phyloP scores from a whole-genome alignment of 2,888 invertebrate species.

The Parnassius smintheus region DNA sequence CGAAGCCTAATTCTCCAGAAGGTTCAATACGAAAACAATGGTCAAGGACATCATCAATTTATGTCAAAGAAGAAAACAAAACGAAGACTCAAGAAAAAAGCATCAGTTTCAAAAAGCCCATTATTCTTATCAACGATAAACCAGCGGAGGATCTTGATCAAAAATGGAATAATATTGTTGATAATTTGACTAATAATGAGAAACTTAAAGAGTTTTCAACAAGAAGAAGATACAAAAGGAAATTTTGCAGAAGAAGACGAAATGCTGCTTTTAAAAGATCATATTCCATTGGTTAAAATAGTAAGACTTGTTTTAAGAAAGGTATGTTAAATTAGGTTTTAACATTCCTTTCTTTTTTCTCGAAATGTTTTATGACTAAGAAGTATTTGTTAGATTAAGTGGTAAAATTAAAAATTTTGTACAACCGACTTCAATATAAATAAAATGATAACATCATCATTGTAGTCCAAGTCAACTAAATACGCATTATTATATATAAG shows the following conservation, averaged over 20 bases:
- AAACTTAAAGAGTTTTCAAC: constrained; percentile 58
- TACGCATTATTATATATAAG: too few species aligned
- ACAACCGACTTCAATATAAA: too few species aligned
- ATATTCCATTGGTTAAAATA: constrained; percentile 60
- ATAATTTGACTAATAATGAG: constrained; percentile 53
- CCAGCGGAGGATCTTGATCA: constrained; percentile 68
- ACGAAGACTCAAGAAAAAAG: constrained; percentile 39
- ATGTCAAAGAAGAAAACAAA: constrained; percentile 47
- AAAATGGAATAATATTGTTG: constrained; percentile 59
- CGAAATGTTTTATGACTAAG: too few species aligned
- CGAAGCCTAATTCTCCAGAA: constrained; percentile 49
- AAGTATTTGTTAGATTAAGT: too few species aligned
- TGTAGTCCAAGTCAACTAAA: too few species aligned
- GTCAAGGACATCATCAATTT: constrained; percentile 47
- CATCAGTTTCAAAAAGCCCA: constrained; percentile 51
- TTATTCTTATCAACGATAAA: constrained; percentile 69
- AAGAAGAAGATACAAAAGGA: constrained; percentile 59
- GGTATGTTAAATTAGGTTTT: too few species aligned
- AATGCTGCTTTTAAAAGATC: constrained; percentile 68
- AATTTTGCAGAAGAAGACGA: constrained; percentile 61
- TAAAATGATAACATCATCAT: too few species aligned
- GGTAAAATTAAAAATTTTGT: too few species aligned
- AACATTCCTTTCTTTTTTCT: too few species aligned
- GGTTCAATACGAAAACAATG: constrained; percentile 41
- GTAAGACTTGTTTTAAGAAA: not conserved